Conservation (phyloP, 2,797 vertebrate species). For the Gymnodraco acuticeps region DNA sequence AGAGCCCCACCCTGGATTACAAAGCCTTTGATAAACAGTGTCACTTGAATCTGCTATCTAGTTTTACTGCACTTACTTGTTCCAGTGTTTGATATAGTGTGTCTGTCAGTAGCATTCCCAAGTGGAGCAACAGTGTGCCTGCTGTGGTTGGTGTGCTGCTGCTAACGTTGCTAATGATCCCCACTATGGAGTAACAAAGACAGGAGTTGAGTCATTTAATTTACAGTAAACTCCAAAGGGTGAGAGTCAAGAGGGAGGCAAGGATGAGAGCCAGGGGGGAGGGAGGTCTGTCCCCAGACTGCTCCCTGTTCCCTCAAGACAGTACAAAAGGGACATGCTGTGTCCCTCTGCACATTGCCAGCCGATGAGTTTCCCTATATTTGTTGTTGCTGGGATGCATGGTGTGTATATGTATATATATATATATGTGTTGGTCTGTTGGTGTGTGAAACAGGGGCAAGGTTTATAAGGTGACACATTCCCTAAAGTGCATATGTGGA, state of each 20-base stretch:
- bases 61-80: slow-evolving; percentile 25
- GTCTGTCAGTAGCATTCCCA: slow-evolving; percentile 42
- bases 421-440: slow-evolving; percentile 22
- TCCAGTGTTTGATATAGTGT: slow-evolving; percentile 36
- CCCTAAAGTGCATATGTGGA: slow-evolving; percentile 23
- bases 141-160: slow-evolving; percentile 38
- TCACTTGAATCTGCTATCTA: slow-evolving; percentile 43
- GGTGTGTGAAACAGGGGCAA: slow-evolving; percentile 20
- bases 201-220: slow-evolving; percentile 41
- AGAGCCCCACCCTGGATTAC: slow-evolving; percentile 44
- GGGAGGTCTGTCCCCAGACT: slow-evolving; percentile 49
- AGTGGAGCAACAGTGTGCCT: slow-evolving; percentile 32
- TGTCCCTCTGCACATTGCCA: slow-evolving; percentile 31
- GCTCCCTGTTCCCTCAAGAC: slow-evolving; percentile 31
- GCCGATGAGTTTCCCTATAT: slow-evolving; percentile 18
- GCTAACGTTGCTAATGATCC: slow-evolving; percentile 62
- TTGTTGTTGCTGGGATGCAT: slow-evolving; percentile 29
- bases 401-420: not conserved
- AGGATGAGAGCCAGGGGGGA: slow-evolving; percentile 49
- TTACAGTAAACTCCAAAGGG: slow-evolving; percentile 49
- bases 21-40: slow-evolving; percentile 54
- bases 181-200: slow-evolving; percentile 30
- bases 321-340: slow-evolving; percentile 39
- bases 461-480: slow-evolving; percentile 33
- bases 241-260: slow-evolving; percentile 36